Conservation (phyloP, 2,113 vertebrate genomes). For the Istiophorus platypterus region DNA sequence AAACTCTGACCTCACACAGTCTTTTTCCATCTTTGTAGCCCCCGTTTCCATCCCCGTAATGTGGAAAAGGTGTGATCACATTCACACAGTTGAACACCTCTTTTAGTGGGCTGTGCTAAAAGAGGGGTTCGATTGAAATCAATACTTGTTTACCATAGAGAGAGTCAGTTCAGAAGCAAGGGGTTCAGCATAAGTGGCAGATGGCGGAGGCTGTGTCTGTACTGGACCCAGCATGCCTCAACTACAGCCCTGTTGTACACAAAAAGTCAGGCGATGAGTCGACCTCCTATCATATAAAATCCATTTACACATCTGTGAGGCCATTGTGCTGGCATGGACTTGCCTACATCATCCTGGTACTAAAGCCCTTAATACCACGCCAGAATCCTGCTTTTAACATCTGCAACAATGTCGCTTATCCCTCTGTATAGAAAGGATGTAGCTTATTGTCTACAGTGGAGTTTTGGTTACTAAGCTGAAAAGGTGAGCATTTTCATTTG, state of each 20-base stretch:
- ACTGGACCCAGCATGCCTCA: slow-evolving; percentile 43
- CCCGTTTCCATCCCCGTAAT: not conserved
- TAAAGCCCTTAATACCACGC: slow-evolving; percentile 53
- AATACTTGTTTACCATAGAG: slow-evolving; percentile 8
- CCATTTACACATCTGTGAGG: slow-evolving; percentile 64
- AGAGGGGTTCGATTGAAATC: not conserved
- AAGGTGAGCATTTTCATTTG: not conserved
- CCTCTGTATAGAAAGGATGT: slow-evolving; percentile 21
- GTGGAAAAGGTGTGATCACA: not conserved
- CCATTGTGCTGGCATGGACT: slow-evolving; percentile 1
- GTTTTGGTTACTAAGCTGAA: slow-evolving; percentile 12
- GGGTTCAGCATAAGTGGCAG: slow-evolving; percentile 44
- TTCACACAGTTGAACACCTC: not conserved
- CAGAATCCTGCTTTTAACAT: slow-evolving; percentile 47
- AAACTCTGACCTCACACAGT: slow-evolving; percentile 37
- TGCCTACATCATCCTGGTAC: slow-evolving; percentile 12
- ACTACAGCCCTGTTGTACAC: slow-evolving; percentile 8
- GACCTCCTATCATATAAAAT: slow-evolving; percentile 42
- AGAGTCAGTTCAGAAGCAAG: not conserved
- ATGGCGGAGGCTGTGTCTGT: slow-evolving; percentile 36
- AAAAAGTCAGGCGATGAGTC: slow-evolving; percentile 33
- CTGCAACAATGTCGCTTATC: slow-evolving; percentile 15
- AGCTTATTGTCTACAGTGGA: not conserved
- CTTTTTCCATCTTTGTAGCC: not conserved
- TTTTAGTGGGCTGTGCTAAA: not conserved